These are phyloP conservation scores for Drosophila equinoxialis DNA, from an alignment of 1,140 invertebrate species.

Conservation along the genomic window DNA sequence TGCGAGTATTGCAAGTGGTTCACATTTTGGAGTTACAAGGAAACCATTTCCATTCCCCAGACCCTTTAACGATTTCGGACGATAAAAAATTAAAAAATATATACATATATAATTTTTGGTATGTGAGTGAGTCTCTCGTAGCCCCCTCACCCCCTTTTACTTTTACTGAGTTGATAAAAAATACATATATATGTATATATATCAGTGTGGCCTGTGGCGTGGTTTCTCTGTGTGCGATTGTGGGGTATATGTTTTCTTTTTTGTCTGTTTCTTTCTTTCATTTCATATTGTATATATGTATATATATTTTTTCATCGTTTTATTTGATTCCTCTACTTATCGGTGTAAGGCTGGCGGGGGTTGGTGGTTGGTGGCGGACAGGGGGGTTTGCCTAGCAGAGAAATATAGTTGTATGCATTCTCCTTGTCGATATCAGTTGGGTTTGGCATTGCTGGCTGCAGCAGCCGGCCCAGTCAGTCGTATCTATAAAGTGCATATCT, in stretches of 20 bases:
- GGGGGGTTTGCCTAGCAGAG: conserved; percentile 25
- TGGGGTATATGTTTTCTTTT: conserved; percentile 7
- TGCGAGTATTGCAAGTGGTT: conserved; percentile 54
- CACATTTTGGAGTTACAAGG: conserved; percentile 55
- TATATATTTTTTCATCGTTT: conserved; percentile 22
- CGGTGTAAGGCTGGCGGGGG: conserved; percentile 9
- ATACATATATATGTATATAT: neutral
- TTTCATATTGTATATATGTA: neutral
- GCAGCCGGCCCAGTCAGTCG: conserved; percentile 22
- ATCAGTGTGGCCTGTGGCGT: conserved; percentile 50
- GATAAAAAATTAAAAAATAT: conserved; percentile 61
- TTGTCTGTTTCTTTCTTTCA: conserved; percentile 15
- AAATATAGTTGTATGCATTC: conserved; percentile 71
- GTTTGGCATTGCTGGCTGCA: conserved; percentile 5
- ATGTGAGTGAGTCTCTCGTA: neutral
- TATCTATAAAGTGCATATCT: conserved; percentile 60
- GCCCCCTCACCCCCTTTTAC: neutral
- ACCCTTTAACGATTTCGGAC: conserved; percentile 50
- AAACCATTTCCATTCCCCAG: conserved; percentile 38
- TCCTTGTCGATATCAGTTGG: conserved; percentile 51
- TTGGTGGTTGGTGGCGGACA: no score
- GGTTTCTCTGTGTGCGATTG: conserved; percentile 24
- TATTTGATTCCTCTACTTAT: conserved; percentile 59
- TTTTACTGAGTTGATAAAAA: conserved; percentile 60
- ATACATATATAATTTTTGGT: conserved; percentile 54